A percentile compares a stretch with the other conserved stretches of the same genome.
Conservation (phyloP, 2,888 invertebrate species). For the Noctua janthe region DNA sequence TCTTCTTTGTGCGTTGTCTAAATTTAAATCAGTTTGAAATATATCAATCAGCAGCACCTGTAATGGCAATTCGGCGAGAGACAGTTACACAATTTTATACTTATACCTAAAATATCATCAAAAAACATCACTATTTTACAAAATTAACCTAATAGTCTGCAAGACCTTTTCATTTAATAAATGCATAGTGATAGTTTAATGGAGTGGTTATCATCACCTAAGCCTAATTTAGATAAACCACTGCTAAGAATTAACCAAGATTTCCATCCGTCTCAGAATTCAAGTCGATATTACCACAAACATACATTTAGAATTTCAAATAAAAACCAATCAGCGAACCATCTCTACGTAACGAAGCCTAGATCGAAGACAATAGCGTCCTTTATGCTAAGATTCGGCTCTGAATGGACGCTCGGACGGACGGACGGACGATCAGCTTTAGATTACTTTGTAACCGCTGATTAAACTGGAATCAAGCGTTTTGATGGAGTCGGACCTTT, state of each 20-base stretch:
- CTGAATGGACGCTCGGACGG: conserved; percentile 66
- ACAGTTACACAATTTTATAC: background rate
- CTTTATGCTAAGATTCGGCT: conserved; percentile 71
- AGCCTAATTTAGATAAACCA: background rate
- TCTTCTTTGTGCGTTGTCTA: background rate
- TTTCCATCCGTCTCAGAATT: background rate
- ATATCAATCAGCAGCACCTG: background rate
- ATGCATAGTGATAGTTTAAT: background rate
- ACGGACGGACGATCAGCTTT: conserved; percentile 70
- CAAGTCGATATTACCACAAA: conserved; percentile 17
- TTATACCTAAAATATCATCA: background rate
- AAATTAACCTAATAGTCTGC: too few relatives aligned
- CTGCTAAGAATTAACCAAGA: background rate
- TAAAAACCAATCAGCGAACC: conserved; percentile 64
- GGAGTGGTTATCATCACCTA: background rate
- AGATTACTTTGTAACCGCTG: conserved; percentile 75
- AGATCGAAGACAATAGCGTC: conserved; percentile 67
- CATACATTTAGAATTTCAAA: conserved; percentile 51
- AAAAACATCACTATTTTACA: too few relatives aligned
- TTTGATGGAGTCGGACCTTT: conserved; percentile 43
- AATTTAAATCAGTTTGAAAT: background rate
- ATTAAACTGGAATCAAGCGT: conserved; percentile 67
- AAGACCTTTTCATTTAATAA: background rate
- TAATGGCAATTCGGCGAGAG: background rate
- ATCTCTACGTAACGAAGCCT: conserved; percentile 51